A percentile compares a stretch with the other conserved stretches of the same genome.
These are phyloP conservation scores for Drosophila neocordata DNA, from an alignment of 1,140 invertebrate species.

Conservation along the genomic window DNA sequence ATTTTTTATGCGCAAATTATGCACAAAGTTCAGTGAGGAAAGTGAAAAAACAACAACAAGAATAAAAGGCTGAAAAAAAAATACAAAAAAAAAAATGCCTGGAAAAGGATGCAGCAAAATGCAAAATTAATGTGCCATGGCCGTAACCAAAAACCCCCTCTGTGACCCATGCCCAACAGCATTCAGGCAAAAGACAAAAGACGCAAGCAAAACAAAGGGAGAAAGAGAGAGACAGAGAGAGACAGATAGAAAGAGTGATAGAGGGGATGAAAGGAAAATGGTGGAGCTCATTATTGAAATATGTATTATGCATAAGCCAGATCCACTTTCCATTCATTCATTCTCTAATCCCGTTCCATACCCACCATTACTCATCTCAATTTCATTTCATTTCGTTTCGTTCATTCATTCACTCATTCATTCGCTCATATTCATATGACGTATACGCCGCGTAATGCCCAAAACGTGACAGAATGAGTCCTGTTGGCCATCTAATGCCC, in stretches of 20 bases:
- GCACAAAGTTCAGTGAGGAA: constrained; percentile 53
- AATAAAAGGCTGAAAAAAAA: constrained; percentile 28
- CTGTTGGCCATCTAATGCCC: constrained; percentile 65
- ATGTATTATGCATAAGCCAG: constrained; percentile 68
- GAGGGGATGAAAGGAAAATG: background rate
- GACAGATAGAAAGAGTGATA: constrained; percentile 2
- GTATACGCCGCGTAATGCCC: constrained; percentile 45
- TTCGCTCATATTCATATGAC: constrained; percentile 23
- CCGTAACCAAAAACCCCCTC: background rate
- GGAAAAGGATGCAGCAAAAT: constrained; percentile 55
- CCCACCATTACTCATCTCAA: constrained; percentile 11
- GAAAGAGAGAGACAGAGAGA: constrained; percentile 23
- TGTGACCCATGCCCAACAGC: background rate
- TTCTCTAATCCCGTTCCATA: background rate
- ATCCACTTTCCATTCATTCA: constrained; percentile 18
- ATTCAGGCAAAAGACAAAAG: constrained; percentile 1
- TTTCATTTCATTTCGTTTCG: too few species aligned
- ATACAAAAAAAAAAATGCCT: background rate
- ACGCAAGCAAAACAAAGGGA: background rate
- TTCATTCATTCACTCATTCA: constrained; percentile 18
- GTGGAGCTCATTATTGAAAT: constrained; percentile 63
- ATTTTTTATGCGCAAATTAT: constrained; percentile 75
- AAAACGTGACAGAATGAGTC: constrained; percentile 54
- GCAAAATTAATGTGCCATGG: constrained; percentile 64
- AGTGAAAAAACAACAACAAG: background rate